These are phyloP conservation scores for Tichodroma muraria DNA, from an alignment of 2,113 vertebrate species.

Conservation along the genomic window DNA sequence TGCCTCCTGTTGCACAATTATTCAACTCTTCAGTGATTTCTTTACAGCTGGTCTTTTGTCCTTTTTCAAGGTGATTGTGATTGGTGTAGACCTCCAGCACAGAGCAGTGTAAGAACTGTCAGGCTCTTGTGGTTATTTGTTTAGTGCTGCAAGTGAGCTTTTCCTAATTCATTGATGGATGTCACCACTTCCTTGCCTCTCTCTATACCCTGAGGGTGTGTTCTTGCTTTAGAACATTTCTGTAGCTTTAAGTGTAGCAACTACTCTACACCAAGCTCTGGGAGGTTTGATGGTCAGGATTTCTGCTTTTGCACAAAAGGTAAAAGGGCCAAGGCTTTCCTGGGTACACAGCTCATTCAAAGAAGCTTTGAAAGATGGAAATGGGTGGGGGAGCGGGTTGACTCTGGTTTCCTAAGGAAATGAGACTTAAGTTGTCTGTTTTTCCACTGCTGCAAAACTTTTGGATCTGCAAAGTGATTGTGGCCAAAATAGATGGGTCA, in stretches of 20 bases:
- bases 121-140: not conserved
- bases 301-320: not conserved
- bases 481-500: not conserved
- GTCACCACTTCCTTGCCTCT: not conserved
- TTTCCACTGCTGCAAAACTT: not conserved
- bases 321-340: not conserved
- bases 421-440: not conserved
- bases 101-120: not conserved
- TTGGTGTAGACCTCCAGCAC: not conserved
- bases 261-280: not conserved
- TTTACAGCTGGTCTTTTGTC: not conserved
- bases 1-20: slow-evolving; percentile 25
- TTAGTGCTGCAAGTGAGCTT: not conserved
- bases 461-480: not conserved
- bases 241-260: not conserved
- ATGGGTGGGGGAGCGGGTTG: not conserved
- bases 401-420: slow-evolving; percentile 35
- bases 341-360: not conserved
- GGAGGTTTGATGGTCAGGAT: not conserved
- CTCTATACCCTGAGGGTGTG: not conserved
- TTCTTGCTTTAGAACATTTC: not conserved
- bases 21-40: not conserved
- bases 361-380: not conserved
- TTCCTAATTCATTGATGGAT: not conserved
- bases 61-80: not conserved